phyloP scores from a whole-genome alignment of 2,888 invertebrate species.

The Tipula confusa region DNA sequence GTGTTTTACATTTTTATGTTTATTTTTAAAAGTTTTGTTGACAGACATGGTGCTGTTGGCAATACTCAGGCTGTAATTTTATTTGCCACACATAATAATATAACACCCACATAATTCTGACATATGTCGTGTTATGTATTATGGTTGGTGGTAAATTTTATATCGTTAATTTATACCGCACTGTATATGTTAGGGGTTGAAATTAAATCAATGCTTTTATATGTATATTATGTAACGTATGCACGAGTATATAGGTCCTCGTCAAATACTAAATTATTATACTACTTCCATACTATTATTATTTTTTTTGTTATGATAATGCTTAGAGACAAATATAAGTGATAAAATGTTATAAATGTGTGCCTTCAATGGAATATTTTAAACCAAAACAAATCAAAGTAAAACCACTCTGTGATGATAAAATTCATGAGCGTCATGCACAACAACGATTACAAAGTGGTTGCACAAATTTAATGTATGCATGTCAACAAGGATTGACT shows the following conservation, averaged over 20 bases:
- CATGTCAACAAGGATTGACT: constrained; percentile 83
- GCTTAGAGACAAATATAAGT: not conserved
- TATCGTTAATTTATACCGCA: not conserved
- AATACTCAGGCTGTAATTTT: not conserved
- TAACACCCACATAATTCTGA: not conserved
- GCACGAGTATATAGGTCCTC: not conserved
- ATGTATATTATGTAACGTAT: not conserved
- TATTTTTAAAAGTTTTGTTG: not conserved
- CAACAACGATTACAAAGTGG: constrained; percentile 56
- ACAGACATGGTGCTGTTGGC: not conserved
- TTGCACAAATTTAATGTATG: constrained; percentile 85
- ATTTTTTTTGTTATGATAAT: too few species aligned
- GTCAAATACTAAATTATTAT: not conserved
- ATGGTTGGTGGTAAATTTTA: not conserved
- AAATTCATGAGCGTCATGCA: not conserved
- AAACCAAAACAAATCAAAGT: not conserved
- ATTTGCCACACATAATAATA: not conserved
- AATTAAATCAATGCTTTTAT: not conserved
- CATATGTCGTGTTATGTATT: not conserved
- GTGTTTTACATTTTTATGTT: not conserved
- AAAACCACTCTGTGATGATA: constrained; percentile 27
- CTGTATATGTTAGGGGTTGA: not conserved
- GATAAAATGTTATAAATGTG: constrained; percentile 26
- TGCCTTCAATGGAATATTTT: constrained; percentile 21
- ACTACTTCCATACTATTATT: not conserved